These are phyloP conservation scores for Perognathus longimembris DNA, from an alignment of 2,113 vertebrate species.

Conservation along the genomic window DNA sequence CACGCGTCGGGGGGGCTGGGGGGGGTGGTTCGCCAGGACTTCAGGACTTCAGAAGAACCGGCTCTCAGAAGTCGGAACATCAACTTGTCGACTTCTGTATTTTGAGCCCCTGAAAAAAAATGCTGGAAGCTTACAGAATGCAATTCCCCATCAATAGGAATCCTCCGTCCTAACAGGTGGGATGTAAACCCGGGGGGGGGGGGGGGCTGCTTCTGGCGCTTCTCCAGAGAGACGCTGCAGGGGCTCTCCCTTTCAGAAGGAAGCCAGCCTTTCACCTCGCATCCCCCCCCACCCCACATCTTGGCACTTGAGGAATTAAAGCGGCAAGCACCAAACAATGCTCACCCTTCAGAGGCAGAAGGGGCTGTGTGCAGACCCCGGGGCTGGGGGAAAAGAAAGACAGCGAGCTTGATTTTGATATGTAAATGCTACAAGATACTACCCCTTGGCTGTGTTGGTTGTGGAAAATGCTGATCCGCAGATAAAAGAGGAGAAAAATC, in stretches of 20 bases:
- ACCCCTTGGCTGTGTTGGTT: conserved; percentile 83
- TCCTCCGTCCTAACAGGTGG: not conserved
- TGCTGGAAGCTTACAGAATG: not conserved
- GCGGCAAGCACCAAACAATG: conserved; percentile 64
- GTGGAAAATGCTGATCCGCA: conserved; percentile 90
- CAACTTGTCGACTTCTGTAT: not conserved
- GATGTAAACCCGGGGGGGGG: fast-evolving
- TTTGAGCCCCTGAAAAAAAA: not conserved
- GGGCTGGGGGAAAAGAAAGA: conserved; percentile 77
- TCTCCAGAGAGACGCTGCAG: not conserved
- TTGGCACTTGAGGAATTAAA: conserved; percentile 76
- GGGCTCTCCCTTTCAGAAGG: not conserved
- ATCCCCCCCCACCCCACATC: conserved; percentile 54
- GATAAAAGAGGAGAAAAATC: conserved; percentile 88
- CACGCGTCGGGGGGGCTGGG: not conserved
- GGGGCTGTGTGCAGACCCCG: conserved; percentile 53
- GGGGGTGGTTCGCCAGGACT: too few relatives aligned
- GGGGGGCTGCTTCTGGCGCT: fast-evolving
- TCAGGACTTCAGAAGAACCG: not conserved
- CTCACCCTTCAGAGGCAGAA: conserved; percentile 56
- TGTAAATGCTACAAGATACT: conserved; percentile 86
- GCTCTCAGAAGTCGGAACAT: not conserved
- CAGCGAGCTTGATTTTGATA: conserved; percentile 87
- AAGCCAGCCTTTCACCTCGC: conserved; percentile 39
- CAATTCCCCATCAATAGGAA: fast-evolving